Conservation (phyloP, 2,797 vertebrate species). For the Falco peregrinus region DNA sequence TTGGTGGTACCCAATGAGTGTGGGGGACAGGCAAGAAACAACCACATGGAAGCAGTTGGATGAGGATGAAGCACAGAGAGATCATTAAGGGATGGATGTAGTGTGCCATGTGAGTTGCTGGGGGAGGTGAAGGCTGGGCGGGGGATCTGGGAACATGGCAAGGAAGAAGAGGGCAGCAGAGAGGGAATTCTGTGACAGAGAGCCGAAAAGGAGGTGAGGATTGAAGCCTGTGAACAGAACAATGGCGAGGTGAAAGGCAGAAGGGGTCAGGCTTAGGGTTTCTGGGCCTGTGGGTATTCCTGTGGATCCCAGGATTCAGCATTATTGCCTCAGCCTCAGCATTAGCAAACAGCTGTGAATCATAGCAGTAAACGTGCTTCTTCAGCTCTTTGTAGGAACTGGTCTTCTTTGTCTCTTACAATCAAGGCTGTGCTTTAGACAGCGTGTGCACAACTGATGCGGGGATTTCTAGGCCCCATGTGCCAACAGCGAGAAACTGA, state of each 20-base stretch:
- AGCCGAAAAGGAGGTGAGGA: not conserved
- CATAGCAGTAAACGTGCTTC: not conserved
- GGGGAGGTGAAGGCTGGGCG: not conserved
- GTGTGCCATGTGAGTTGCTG: not conserved
- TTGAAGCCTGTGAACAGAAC: not conserved
- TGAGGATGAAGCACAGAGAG: not conserved
- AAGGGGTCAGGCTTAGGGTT: not conserved
- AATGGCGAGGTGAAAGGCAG: not conserved
- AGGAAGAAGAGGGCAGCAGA: not conserved
- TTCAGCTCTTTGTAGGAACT: not conserved
- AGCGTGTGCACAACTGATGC: not conserved
- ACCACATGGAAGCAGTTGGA: not conserved
- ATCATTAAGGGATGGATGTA: not conserved
- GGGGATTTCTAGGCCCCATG: not conserved
- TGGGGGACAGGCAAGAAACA: not conserved
- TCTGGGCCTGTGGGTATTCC: not conserved
- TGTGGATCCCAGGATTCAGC: not conserved
- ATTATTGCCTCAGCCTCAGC: not conserved
- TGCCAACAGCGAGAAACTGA: not conserved
- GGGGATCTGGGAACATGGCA: not conserved
- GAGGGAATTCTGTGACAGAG: not conserved
- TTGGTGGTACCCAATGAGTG: not conserved
- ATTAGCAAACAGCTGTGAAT: not conserved
- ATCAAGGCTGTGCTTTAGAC: not conserved
- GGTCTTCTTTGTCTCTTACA: not conserved